Conservation (phyloP, 37 sponge, comb jelly and placozoan genomes). For the Cladorhizidae sp. region DNA sequence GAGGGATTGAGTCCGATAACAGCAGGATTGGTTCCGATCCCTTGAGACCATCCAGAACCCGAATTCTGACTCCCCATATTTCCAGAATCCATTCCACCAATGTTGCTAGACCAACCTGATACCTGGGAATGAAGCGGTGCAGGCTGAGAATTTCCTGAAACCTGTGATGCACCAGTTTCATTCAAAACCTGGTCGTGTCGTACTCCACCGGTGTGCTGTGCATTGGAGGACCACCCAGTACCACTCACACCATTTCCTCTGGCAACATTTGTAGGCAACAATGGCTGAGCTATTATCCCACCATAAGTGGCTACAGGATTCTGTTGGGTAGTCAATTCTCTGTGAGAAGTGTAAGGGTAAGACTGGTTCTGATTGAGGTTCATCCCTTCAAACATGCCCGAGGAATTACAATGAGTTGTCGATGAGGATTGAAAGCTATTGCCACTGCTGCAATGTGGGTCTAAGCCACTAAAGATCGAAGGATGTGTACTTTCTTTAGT, state of each 20-base stretch:
- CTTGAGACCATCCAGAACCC: background rate
- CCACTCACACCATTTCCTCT: background rate
- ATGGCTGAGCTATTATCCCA: constrained; percentile 1
- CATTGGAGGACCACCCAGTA: constrained; percentile 26
- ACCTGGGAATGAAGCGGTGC: background rate
- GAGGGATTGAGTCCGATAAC: too few relatives aligned
- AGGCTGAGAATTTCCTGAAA: background rate
- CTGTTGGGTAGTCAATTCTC: background rate
- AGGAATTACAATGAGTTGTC: background rate
- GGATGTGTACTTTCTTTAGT: background rate
- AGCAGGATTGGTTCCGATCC: background rate
- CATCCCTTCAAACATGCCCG: constrained; percentile 12
- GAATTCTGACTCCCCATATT: background rate
- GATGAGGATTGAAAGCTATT: background rate
- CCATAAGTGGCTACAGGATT: background rate
- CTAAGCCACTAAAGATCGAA: constrained; percentile 3
- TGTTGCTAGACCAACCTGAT: constrained; percentile 12
- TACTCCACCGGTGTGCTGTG: background rate
- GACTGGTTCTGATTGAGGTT: background rate
- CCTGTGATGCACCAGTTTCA: background rate
- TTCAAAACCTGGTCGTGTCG: background rate
- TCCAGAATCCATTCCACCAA: background rate
- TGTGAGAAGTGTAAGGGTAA: background rate
- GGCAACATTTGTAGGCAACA: constrained; percentile 5
- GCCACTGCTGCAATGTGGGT: background rate